Conservation (phyloP, 2,797 vertebrate species). For the Microchirus variegatus region DNA sequence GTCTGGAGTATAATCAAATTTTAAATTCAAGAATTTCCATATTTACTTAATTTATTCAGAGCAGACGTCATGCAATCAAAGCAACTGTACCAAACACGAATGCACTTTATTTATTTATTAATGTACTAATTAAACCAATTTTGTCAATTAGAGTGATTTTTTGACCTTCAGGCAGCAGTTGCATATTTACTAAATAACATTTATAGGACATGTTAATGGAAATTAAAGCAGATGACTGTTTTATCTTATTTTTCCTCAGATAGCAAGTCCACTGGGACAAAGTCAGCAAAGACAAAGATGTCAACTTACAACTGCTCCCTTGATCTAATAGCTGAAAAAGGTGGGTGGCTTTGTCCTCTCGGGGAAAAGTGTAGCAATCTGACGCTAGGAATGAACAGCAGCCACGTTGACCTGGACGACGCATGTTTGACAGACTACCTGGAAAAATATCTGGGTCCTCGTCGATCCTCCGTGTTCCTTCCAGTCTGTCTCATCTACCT, state of each 20-base stretch:
- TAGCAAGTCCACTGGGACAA: not conserved
- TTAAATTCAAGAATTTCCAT: too few species aligned
- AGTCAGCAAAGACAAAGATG: constrained; percentile 43
- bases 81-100: too few species aligned
- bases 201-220: too few species aligned
- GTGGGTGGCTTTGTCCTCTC: constrained; percentile 49
- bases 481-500: constrained; percentile 89
- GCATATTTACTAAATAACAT: too few species aligned
- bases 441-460: constrained; percentile 85
- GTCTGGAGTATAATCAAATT: too few species aligned
- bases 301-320: constrained; percentile 78
- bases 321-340: constrained; percentile 16
- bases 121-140: too few species aligned
- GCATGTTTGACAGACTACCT: constrained; percentile 85
- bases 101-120: too few species aligned
- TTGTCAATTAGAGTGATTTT: too few species aligned
- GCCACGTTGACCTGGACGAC: constrained; percentile 60
- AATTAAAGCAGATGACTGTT: not conserved
- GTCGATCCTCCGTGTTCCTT: constrained; percentile 82
- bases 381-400: constrained; percentile 59
- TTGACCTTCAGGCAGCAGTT: not conserved
- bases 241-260: constrained; percentile 13
- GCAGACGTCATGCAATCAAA: too few species aligned
- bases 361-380: constrained; percentile 72
- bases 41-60: too few species aligned